Evolutionary conservation across 2,113 vertebrate genomes (phyloP).

Genomic region (Lepus europaeus): DNA sequence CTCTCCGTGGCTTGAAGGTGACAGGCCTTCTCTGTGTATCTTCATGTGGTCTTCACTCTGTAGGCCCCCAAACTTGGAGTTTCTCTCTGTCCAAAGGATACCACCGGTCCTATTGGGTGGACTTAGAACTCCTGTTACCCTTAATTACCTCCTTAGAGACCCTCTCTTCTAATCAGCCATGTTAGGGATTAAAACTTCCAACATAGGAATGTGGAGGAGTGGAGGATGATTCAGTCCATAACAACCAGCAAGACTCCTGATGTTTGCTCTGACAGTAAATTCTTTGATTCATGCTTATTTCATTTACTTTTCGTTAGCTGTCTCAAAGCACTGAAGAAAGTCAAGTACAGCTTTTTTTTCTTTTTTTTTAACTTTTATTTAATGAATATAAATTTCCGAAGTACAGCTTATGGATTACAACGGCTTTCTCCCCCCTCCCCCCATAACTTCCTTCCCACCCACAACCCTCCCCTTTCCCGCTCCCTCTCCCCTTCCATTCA

Average conservation of each 20-base stretch:
- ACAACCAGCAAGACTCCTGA: background rate
- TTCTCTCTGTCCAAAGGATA: background rate
- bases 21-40: background rate
- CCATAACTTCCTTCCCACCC: too few relatives aligned
- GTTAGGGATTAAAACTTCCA: background rate
- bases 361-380: too few relatives aligned
- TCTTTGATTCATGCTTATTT: background rate
- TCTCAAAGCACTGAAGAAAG: conserved; percentile 17
- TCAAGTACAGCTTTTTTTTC: background rate
- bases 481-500: too few relatives aligned
- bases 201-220: background rate
- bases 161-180: background rate
- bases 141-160: background rate
- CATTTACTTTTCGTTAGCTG: background rate
- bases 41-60: background rate
- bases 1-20: background rate
- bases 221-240: background rate
- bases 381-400: too few relatives aligned
- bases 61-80: background rate
- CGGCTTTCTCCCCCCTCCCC: too few relatives aligned
- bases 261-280: background rate
- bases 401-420: too few relatives aligned
- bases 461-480: too few relatives aligned
- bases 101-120: background rate
- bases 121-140: background rate